Evolutionary conservation across 2,113 vertebrate genomes (phyloP).

Genomic region (Phyllostomus discolor): DNA sequence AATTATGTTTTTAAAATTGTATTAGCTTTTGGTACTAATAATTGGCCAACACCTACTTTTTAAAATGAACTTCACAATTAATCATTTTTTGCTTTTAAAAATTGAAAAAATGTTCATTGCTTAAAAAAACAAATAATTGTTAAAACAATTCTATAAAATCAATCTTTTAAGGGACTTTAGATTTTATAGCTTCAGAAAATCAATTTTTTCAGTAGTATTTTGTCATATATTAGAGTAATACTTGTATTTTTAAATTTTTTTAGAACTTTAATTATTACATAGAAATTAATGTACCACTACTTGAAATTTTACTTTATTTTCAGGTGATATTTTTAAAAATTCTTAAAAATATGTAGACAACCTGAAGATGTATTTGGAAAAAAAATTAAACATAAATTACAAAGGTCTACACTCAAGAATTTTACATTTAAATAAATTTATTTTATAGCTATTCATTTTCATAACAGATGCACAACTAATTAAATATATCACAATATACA

Average conservation of each 20-base stretch:
- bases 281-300: neutral
- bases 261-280: neutral
- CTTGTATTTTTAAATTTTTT: neutral
- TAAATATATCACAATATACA: neutral
- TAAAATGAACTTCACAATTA: neutral
- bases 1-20: neutral
- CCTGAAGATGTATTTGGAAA: neutral
- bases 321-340: neutral
- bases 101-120: too few relatives aligned
- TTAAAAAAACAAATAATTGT: neutral
- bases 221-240: neutral
- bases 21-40: constrained; percentile 14
- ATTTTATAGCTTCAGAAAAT: neutral
- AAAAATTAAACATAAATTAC: neutral
- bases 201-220: neutral
- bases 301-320: neutral
- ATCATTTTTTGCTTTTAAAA: too few relatives aligned
- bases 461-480: neutral
- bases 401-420: neutral
- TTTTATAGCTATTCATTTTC: constrained; percentile 23
- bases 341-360: neutral
- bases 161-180: neutral
- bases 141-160: neutral
- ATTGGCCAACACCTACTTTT: neutral
- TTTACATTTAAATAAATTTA: neutral